phyloP scores from a whole-genome alignment of 2,888 invertebrate species.

The Ornithoptera alexandrae region DNA sequence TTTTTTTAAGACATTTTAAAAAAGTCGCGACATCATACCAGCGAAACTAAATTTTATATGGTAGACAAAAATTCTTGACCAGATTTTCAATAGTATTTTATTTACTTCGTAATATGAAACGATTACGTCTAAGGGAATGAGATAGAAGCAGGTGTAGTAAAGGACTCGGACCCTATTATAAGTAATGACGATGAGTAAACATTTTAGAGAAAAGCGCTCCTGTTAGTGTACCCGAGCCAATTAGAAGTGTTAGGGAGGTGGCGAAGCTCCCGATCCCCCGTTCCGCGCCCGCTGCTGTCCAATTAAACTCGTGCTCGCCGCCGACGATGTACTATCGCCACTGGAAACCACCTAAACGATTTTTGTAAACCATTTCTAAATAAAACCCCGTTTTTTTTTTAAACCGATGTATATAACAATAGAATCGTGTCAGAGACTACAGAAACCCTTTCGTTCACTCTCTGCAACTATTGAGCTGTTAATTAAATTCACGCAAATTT shows the following conservation, averaged over 20 bases:
- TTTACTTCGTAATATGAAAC: slow-evolving; percentile 19
- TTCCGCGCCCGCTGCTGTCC: slow-evolving; percentile 57
- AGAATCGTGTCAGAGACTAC: slow-evolving; percentile 71
- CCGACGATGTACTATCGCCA: slow-evolving; percentile 40
- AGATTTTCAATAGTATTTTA: slow-evolving; percentile 36
- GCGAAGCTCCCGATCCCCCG: slow-evolving; percentile 42
- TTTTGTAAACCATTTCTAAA: slow-evolving; percentile 75
- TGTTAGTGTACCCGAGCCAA: slow-evolving; percentile 72
- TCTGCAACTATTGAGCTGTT: slow-evolving; percentile 74
- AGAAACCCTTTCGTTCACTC: slow-evolving; percentile 66
- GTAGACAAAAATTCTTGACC: slow-evolving; percentile 34
- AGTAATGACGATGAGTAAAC: slow-evolving; percentile 61
- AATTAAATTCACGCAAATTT: slow-evolving; percentile 75
- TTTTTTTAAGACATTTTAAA: no score
- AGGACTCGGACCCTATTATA: slow-evolving; percentile 52
- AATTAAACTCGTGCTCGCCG: slow-evolving; percentile 66
- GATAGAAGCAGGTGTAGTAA: slow-evolving; percentile 48
- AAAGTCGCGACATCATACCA: no score
- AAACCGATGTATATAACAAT: slow-evolving; percentile 67
- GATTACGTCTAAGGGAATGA: slow-evolving; percentile 21
- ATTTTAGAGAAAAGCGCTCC: slow-evolving; percentile 60
- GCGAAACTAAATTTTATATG: neutral
- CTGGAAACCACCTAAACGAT: slow-evolving; percentile 58
- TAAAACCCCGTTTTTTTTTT: slow-evolving; percentile 73
- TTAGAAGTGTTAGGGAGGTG: slow-evolving; percentile 69